Percentiles rank a stretch among this genome's conserved stretches.
Evolutionary conservation across 2,797 vertebrate species (phyloP).

Genomic region (Borostomias antarcticus): DNA sequence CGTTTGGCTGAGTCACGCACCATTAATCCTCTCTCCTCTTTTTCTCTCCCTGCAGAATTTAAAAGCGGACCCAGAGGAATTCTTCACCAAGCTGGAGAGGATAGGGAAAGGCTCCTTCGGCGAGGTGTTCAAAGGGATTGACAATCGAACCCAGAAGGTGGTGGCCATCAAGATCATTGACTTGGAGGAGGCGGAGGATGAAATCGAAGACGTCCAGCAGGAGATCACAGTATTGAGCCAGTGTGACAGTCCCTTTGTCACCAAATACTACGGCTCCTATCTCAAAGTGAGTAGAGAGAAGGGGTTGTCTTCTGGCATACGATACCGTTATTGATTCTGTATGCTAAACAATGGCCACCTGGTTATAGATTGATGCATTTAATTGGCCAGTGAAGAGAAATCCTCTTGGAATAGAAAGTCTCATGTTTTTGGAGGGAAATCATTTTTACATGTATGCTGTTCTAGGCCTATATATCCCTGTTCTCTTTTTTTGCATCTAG

Average conservation of each 20-base stretch:
- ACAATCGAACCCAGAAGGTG: constrained; percentile 97
- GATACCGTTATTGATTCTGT: neutral
- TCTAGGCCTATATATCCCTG: neutral
- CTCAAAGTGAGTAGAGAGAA: constrained; percentile 52
- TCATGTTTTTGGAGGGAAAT: neutral
- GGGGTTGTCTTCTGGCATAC: neutral
- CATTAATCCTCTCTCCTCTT: neutral
- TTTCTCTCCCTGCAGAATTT: constrained; percentile 72
- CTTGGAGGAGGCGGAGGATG: constrained; percentile 97
- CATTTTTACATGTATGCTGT: neutral
- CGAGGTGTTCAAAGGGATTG: constrained; percentile 99
- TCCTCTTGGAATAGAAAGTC: too few relatives aligned
- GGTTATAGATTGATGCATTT: neutral
- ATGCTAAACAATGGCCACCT: too few relatives aligned
- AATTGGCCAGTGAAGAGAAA: neutral
- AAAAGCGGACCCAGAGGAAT: constrained; percentile 92
- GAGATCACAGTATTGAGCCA: constrained; percentile 99
- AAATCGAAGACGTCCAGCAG: constrained; percentile 99
- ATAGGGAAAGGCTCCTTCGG: constrained; percentile 98
- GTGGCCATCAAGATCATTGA: constrained; percentile 99
- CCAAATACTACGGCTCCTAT: constrained; percentile 97
- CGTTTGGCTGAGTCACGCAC: too few relatives aligned
- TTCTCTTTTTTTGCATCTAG: neutral
- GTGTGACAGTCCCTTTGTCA: constrained; percentile 97
- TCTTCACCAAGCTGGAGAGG: constrained; percentile 96